Evolutionary conservation across 2,113 vertebrate genomes (phyloP).

Genomic region (Calidris pygmaea): DNA sequence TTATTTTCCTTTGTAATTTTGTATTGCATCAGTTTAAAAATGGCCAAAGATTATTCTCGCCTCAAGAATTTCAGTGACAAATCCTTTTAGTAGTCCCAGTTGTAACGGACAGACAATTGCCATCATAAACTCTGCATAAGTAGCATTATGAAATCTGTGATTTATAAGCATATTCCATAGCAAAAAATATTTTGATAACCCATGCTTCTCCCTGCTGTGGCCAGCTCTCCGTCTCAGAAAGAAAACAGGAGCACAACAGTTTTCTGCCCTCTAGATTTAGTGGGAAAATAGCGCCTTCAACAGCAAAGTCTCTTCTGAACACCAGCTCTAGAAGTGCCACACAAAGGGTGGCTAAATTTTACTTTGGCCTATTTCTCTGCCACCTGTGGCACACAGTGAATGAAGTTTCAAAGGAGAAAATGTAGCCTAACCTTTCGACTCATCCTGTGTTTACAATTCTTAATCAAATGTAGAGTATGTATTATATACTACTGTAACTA

Average conservation of each 20-base stretch:
- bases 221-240: background rate
- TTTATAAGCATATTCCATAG: slow-evolving; percentile 2
- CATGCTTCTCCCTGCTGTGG: background rate
- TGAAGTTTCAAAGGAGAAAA: background rate
- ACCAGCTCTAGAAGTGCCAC: background rate
- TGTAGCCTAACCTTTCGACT: background rate
- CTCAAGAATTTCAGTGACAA: slow-evolving; percentile 25
- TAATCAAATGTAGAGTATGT: background rate
- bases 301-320: background rate
- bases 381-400: background rate
- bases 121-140: slow-evolving; percentile 1
- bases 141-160: slow-evolving; percentile 28
- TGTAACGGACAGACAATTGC: background rate
- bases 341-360: background rate
- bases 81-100: slow-evolving; percentile 7
- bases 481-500: background rate
- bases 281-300: slow-evolving; percentile 17
- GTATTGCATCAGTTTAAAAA: slow-evolving; percentile 2
- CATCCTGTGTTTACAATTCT: background rate
- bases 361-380: background rate
- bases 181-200: slow-evolving; percentile 28
- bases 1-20: slow-evolving; percentile 18
- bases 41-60: background rate
- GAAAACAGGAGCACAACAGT: background rate
- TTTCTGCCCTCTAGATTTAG: slow-evolving; percentile 9